phyloP scores from a whole-genome alignment of 2,888 invertebrate species.

The Panorpa germanica region DNA sequence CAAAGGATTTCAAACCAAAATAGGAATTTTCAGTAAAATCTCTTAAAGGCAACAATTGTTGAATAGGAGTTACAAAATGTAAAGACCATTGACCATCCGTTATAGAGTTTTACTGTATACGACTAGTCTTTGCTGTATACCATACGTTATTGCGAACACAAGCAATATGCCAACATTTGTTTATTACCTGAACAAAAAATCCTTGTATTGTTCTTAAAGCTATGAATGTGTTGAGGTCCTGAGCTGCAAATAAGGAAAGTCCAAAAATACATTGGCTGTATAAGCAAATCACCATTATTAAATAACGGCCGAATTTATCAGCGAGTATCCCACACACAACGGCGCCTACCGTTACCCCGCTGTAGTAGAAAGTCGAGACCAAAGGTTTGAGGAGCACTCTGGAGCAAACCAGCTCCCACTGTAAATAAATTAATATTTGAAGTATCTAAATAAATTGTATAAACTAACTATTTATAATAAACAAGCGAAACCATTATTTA shows the following conservation, averaged over 20 bases:
- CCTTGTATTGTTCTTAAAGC: slow-evolving; percentile 24
- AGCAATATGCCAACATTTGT: no score
- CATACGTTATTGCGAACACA: no score
- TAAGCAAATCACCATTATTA: slow-evolving; percentile 23
- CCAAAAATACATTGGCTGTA: slow-evolving; percentile 21
- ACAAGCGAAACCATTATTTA: no score
- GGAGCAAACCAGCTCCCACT: slow-evolving; percentile 24
- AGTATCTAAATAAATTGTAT: neutral
- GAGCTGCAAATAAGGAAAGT: slow-evolving; percentile 15
- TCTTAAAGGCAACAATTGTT: no score
- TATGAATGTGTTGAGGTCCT: slow-evolving; percentile 21
- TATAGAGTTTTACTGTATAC: no score
- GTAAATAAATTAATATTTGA: slow-evolving; percentile 16
- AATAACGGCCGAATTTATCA: slow-evolving; percentile 24
- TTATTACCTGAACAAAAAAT: slow-evolving; percentile 23
- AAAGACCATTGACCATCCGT: no score
- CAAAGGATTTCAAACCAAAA: no score
- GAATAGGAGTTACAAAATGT: no score
- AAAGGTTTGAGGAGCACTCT: slow-evolving; percentile 18
- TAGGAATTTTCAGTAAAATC: no score
- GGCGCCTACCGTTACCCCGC: slow-evolving; percentile 24
- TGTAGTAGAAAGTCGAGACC: slow-evolving; percentile 21
- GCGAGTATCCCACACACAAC: slow-evolving; percentile 22
- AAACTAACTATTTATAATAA: no score
- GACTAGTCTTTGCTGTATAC: no score